A percentile compares a stretch with the other conserved stretches of the same genome.
Conservation (phyloP, 2,113 vertebrate species). For the Ramphastos sulfuratus region DNA sequence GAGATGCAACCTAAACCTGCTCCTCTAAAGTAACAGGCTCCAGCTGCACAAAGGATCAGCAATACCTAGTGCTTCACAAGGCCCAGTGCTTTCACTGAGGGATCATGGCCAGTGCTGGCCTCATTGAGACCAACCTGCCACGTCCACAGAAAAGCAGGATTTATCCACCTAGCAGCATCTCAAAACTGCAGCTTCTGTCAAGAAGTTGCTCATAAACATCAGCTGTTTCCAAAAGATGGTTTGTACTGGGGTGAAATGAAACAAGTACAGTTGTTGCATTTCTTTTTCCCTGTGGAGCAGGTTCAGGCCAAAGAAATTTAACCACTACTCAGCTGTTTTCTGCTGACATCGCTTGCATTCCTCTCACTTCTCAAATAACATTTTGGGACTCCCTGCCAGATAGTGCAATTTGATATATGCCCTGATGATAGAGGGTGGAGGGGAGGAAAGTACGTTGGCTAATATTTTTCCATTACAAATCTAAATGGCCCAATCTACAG, state of each 20-base stretch:
- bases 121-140: neutral
- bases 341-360: conserved; percentile 69
- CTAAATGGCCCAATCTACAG: conserved; percentile 31
- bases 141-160: neutral
- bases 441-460: conserved; percentile 59
- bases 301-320: conserved; percentile 42
- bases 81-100: neutral
- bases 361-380: conserved; percentile 68
- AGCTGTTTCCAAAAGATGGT: neutral
- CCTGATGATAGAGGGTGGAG: conserved; percentile 66
- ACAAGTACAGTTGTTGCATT: conserved; percentile 33
- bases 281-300: conserved; percentile 35
- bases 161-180: neutral
- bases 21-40: neutral
- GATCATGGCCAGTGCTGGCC: neutral
- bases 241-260: conserved; percentile 33
- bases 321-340: conserved; percentile 72
- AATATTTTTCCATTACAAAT: conserved; percentile 77
- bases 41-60: neutral
- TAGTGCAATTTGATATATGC: conserved; percentile 66
- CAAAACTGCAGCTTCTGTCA: neutral
- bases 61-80: rapidly evolving
- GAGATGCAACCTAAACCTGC: conserved; percentile 7
- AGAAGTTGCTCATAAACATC: conserved; percentile 25
- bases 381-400: conserved; percentile 61